phyloP scores from a whole-genome alignment of 2,888 invertebrate genomes.

The Sinelater perroti region DNA sequence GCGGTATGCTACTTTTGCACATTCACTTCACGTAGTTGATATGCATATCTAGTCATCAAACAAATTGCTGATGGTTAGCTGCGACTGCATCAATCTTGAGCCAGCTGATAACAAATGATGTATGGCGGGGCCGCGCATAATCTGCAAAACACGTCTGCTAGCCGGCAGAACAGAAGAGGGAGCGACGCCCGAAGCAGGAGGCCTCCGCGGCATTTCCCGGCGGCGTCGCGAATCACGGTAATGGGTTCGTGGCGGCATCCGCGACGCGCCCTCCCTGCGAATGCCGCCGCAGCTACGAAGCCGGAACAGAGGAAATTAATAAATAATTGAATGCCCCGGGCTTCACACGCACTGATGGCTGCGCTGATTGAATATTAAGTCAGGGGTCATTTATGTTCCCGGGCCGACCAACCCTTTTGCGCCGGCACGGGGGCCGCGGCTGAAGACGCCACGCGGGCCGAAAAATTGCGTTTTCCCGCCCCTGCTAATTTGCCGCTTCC shows the following conservation, averaged over 20 bases:
- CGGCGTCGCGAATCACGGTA: conserved; percentile 9
- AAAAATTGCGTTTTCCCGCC: conserved; percentile 24
- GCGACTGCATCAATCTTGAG: too few species aligned
- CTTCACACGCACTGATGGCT: conserved; percentile 49
- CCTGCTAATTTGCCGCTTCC: conserved; percentile 21
- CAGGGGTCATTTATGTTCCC: conserved; percentile 42
- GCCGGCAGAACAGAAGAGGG: neutral
- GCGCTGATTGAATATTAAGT: conserved; percentile 52
- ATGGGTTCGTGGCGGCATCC: conserved; percentile 8
- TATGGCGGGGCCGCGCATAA: too few species aligned
- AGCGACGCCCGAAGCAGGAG: neutral
- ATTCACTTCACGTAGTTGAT: too few species aligned
- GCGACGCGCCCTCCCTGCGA: conserved; percentile 19
- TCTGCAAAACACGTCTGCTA: neutral
- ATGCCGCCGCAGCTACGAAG: conserved; percentile 34
- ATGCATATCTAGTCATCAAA: too few species aligned
- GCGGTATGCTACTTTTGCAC: too few species aligned
- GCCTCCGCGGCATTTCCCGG: neutral
- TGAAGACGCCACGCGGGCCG: too few species aligned
- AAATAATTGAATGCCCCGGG: conserved; percentile 52
- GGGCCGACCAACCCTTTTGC: conserved; percentile 38
- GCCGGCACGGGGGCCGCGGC: too few species aligned
- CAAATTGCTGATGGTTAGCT: too few species aligned
- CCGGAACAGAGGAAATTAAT: conserved; percentile 52
- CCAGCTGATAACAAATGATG: too few species aligned